Conservation (phyloP, 2,797 vertebrate genomes). For the Epinephelus malabaricus region DNA sequence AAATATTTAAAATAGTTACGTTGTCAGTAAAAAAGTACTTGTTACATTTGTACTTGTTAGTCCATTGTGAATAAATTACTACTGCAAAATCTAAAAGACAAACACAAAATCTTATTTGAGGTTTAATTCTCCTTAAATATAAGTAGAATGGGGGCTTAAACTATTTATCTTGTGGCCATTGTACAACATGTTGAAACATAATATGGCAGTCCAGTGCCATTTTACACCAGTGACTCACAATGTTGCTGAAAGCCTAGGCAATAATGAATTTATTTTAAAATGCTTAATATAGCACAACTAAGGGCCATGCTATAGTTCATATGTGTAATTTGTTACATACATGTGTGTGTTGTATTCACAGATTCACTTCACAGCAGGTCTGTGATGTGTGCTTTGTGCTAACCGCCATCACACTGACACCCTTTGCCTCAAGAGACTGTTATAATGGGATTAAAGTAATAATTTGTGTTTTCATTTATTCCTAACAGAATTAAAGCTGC, state of each 20-base stretch:
- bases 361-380: neutral
- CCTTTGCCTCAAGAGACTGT: constrained; percentile 38
- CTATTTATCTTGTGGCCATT: neutral
- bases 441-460: constrained; percentile 49
- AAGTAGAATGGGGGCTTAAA: neutral
- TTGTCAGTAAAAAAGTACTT: no score
- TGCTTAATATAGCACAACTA: constrained; percentile 14
- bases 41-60: no score
- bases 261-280: constrained; percentile 1
- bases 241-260: neutral
- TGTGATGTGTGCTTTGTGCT: constrained; percentile 33
- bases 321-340: neutral
- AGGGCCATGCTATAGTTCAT: neutral
- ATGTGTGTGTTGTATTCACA: constrained; percentile 19
- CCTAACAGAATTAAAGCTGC: constrained; percentile 58
- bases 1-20: no score
- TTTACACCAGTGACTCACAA: neutral
- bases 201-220: neutral
- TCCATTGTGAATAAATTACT: neutral
- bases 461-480: constrained; percentile 61
- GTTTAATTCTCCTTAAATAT: neutral
- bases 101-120: neutral
- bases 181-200: neutral
- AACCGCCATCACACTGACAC: constrained; percentile 28
- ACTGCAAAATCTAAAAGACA: neutral